Conservation (phyloP, 2,888 invertebrate species). For the Rhabditophanes sp. region DNA sequence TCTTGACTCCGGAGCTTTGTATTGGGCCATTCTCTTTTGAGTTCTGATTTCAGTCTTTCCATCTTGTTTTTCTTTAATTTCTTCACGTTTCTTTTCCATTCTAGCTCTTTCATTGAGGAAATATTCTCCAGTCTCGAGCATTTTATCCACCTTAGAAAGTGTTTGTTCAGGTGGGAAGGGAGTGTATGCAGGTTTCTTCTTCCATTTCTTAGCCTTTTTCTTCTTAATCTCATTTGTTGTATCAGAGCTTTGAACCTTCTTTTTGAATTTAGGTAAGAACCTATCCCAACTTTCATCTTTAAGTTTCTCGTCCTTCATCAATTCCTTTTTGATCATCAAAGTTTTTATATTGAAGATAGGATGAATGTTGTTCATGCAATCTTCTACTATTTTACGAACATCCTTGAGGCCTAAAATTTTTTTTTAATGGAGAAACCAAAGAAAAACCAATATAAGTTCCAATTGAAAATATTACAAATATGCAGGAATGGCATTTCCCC, state of each 20-base stretch:
- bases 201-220: constrained; percentile 53
- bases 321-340: constrained; percentile 85
- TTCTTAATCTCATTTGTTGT: constrained; percentile 36
- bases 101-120: constrained; percentile 62
- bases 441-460: no score
- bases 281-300: constrained; percentile 88
- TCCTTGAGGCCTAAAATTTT: no score
- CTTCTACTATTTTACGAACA: constrained; percentile 78
- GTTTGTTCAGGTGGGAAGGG: constrained; percentile 88
- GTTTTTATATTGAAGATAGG: constrained; percentile 88
- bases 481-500: no score
- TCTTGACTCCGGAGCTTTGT: constrained; percentile 14
- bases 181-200: constrained; percentile 78
- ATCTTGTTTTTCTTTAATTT: constrained; percentile 8
- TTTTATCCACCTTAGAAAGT: constrained; percentile 79
- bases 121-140: constrained; percentile 85
- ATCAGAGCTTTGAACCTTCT: constrained; percentile 52
- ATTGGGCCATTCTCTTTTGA: constrained; percentile 11
- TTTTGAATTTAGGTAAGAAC: constrained; percentile 82
- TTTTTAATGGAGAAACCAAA: no score
- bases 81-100: constrained; percentile 15
- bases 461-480: no score
- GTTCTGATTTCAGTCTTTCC: constrained; percentile 11
- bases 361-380: constrained; percentile 96
- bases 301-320: constrained; percentile 76